phyloP scores from a whole-genome alignment of 2,113 vertebrate genomes.

The Nansenia antarctica region DNA sequence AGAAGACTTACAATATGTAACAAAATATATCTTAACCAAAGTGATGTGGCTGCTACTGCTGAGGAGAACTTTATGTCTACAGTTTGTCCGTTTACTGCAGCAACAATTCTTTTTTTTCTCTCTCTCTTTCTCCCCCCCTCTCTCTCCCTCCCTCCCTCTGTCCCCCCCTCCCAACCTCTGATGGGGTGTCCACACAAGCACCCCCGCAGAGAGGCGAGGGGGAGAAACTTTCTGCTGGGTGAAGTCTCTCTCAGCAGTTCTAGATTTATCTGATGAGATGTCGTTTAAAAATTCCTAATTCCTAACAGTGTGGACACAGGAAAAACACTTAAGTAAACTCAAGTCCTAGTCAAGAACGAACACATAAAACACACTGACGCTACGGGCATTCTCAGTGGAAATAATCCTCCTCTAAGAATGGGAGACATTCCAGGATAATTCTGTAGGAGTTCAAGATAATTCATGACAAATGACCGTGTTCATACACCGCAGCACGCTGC shows the following conservation, averaged over 20 bases:
- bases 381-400: neutral
- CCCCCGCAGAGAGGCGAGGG: neutral
- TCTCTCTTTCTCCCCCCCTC: too few species aligned
- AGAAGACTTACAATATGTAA: too few species aligned
- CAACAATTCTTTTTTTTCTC: too few species aligned
- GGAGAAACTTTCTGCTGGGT: neutral
- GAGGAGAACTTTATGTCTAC: too few species aligned
- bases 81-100: too few species aligned
- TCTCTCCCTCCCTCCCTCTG: too few species aligned
- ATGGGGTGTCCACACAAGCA: neutral
- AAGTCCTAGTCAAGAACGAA: neutral
- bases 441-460: conserved; percentile 40
- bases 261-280: conserved; percentile 36
- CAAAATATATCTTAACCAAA: too few species aligned
- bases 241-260: too few species aligned
- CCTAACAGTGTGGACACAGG: neutral
- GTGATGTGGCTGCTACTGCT: too few species aligned
- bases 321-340: neutral
- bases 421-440: conserved; percentile 28
- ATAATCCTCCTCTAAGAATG: too few species aligned
- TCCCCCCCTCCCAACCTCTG: too few species aligned
- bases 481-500: neutral
- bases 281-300: conserved; percentile 27
- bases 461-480: conserved; percentile 52
- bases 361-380: neutral